phyloP scores from a whole-genome alignment of 2,113 vertebrate species.

The Accipiter cooperii region DNA sequence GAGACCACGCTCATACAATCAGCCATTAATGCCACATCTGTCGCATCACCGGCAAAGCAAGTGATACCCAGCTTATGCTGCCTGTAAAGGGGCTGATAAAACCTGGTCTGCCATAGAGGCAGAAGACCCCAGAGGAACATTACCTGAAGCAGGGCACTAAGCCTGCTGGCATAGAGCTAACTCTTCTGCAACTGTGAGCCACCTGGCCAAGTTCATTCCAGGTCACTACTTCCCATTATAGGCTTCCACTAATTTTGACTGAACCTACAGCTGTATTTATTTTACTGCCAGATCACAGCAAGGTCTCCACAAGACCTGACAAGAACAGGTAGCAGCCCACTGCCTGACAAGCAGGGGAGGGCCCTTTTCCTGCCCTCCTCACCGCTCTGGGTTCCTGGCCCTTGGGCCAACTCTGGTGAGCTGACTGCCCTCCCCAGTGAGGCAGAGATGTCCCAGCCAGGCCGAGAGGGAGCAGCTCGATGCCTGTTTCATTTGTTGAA shows the following conservation, averaged over 20 bases:
- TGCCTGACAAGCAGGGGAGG: not conserved
- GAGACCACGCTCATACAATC: rapidly evolving
- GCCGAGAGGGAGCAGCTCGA: not conserved
- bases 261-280: not conserved
- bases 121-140: not conserved
- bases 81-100: not conserved
- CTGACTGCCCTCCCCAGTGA: not conserved
- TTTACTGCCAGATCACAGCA: not conserved
- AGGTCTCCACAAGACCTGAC: not conserved
- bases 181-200: not conserved
- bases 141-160: not conserved
- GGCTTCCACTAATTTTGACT: not conserved
- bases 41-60: not conserved
- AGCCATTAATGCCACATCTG: not conserved
- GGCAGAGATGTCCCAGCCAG: not conserved
- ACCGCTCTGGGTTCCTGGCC: rapidly evolving
- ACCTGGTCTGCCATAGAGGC: not conserved
- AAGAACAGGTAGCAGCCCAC: not conserved
- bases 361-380: not conserved
- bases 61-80: not conserved
- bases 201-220: not conserved
- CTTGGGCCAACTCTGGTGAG: not conserved
- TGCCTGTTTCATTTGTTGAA: not conserved
- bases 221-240: not conserved
- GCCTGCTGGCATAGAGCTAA: not conserved